Evolutionary conservation across 2,113 vertebrate genomes (phyloP), one percentile per base, ranked within the genome.

Genomic region (Perca fluviatilis): DNA sequence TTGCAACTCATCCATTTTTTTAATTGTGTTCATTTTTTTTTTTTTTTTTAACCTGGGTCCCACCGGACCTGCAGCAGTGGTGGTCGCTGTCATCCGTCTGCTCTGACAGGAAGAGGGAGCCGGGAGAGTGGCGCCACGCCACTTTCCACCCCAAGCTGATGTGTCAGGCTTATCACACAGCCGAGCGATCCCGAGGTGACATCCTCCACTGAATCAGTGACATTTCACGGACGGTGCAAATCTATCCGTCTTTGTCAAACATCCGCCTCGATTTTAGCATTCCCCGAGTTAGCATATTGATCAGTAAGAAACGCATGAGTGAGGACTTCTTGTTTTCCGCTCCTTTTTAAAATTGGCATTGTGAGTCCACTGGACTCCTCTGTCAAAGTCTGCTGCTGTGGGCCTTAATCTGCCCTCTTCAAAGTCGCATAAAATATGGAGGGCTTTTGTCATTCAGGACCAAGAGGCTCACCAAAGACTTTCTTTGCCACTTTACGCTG

Each of bases 131-230:
- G 91, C 89, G 86, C 91, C 87, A 91, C 82, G 86, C 93, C 93
- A 92, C 93, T 93, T 93, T 85, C 91, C 88, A 92, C 88, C 92
- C 90, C 86, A 7, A 93, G 92, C 94, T 93, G 94, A 95, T 94
- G 94, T 95, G 95, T 95, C 95, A 94, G 93, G 94, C 94, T 95
- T 95, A 95, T 96, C 95, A 95, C 95, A 95, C 94, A 93, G 95
- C 88, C 90, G 91, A 95, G 93, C 91, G 90, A 95, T 95, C 94
- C 93, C 25, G 94, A 94, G 94, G 95, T 95, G 95, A 96, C 95
- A 96, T 94, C 94, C 95, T 95, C 95, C 93, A 94, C 95, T 95
- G 95, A 95, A 96, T 96, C 95, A 91, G 93, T 96, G 96, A 96
- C 96, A 96, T 96, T 96, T 96, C 95, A 95, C 94, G 95, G 95